A percentile compares a stretch with the other conserved stretches of the same genome.
Evolutionary conservation across 2,797 vertebrate species (phyloP).

Genomic region (Siniperca obscura): DNA sequence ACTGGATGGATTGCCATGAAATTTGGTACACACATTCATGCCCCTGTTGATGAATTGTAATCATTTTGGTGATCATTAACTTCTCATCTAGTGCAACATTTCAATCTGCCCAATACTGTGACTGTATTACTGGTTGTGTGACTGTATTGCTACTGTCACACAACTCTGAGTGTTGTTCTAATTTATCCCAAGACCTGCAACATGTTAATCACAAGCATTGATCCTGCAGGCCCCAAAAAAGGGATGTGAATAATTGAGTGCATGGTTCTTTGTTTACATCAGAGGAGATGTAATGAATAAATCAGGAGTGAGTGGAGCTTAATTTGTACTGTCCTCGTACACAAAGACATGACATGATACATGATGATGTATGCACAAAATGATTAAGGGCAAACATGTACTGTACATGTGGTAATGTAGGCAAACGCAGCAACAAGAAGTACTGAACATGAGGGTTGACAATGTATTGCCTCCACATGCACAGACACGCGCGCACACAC

Average conservation of each 20-base stretch:
- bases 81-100: too few species aligned
- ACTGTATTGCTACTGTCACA: not conserved
- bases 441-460: not conserved
- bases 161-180: not conserved
- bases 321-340: not conserved
- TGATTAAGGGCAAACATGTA: not conserved
- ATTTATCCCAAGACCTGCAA: not conserved
- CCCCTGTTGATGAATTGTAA: too few species aligned
- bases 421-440: not conserved
- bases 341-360: not conserved
- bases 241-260: constrained; percentile 14
- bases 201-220: constrained; percentile 43
- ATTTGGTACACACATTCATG: too few species aligned
- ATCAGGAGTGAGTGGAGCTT: not conserved
- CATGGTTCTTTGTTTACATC: constrained; percentile 32
- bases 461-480: not conserved
- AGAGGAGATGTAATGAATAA: not conserved
- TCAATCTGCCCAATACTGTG: too few species aligned
- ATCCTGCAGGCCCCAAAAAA: constrained; percentile 1
- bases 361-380: not conserved
- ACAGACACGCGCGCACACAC: not conserved
- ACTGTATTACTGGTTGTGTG: too few species aligned
- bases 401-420: not conserved
- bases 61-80: too few species aligned
- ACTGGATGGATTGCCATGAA: too few species aligned